Evolutionary conservation across 2,888 invertebrate genomes (phyloP), one percentile per base, ranked within the genome.

Genomic region (Acrobasis consociella): DNA sequence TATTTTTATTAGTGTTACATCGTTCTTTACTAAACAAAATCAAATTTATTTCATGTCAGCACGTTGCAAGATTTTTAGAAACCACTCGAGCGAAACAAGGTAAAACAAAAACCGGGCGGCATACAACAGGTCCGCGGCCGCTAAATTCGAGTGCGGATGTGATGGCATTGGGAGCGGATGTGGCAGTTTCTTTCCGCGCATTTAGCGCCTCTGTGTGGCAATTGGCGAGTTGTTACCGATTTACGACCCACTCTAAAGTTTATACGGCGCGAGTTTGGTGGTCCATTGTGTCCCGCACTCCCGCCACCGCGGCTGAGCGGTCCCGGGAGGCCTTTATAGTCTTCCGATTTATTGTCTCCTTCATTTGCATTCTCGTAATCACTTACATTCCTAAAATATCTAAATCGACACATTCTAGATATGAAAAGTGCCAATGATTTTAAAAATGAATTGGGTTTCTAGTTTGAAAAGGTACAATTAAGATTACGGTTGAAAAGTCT

Each of bases 121-220:
- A n/a, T 58, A 11, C 49, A 10, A 17, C 37, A 37, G 58, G 22
- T 46, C 74, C 72, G 31, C 13, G n/a, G 37, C 52, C 71, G 69
- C 74, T 75, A 72, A 77, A 84, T 90, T 91, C 86, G 89, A 89
- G 87, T 87, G 87, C 89, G 91, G 91, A 91, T 91, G 91, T 81
- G 76, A 92, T 38, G 16, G 55, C 55, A 53, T 37, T 31, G 53
- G 16, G 81, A 80, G 82, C 89, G 91, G 91, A 90, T 88, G 80
- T 87, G 83, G 75, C 85, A 78, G 83, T 85, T 83, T 83, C 83
- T 80, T 81, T 77, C 76, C 74, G 75, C 74, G 81, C 81, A 75
- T 82, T 91, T 91, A 89, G 85, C 91, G 91, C 91, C 91, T 89
- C 91, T 85, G 91, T 87, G 87, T 81, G 84, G 86, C 89, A 86